Evolutionary conservation across 2,888 invertebrate genomes (phyloP), one percentile per base, ranked within the genome.

Genomic region (Atherix ibis): DNA sequence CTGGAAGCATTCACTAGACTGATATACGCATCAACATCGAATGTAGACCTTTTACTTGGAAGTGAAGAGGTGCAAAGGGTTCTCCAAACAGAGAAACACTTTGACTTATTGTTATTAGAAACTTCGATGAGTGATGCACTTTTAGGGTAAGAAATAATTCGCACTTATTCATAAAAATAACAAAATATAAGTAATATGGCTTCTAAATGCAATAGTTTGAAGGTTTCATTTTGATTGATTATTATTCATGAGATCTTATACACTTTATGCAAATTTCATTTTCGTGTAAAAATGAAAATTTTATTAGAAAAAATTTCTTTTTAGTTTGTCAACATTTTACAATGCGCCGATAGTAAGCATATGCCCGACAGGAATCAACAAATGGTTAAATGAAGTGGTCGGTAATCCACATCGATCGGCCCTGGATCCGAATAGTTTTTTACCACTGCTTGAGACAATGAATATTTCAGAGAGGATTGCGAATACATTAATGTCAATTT

Each of bases 331-430:
- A 6, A 46, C 52, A 34, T 56, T 51, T 36, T 58, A 55, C 44
- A 48, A 56, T 38, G 44, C 56, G 22, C 59, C 62, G 34, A 52
- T 54, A 3, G 48, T 61, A 15, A 56, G 54, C 4, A 36, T 61
- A 5, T 63, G 62, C 46, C 60, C 66, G 12, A 50, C 62, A 28
- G 65, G 65, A 2, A 53, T 63, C 12, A 63, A 58, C 31, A 50
- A 46, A 12, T 65, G 62, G 63, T 53, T 63, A 1, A 63, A 65
- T 42, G 53, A 58, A 34, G 55, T 62, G 44, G 56, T 63, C 18
- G 66, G 63, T 2, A 67, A 66, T 47, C 65, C 66, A 0, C 54
- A 62, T 26, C 63, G 61, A 19, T 57, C 62, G 2, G 58, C 67
- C 0, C 48, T 63, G 38, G 54, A 64, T 40, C 64, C 68, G 3